These are phyloP conservation scores for Artemia sp. DNA, from an alignment of 2,888 invertebrate genomes.

Conservation along the genomic window DNA sequence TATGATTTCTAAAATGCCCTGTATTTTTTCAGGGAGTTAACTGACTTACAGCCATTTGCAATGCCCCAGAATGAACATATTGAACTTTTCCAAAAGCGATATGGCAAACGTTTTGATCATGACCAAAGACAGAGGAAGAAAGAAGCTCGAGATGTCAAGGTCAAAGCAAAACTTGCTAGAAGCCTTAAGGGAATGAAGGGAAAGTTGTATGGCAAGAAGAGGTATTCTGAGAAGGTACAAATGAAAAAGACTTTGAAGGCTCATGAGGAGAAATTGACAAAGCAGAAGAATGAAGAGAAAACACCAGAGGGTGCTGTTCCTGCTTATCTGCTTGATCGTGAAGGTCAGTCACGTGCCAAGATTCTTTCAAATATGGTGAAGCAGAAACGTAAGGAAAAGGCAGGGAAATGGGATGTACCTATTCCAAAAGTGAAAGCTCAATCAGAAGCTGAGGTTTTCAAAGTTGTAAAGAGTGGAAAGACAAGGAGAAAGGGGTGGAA, in stretches of 20 bases:
- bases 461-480: conserved; percentile 77
- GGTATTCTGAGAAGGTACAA: conserved; percentile 94
- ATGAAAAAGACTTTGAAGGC: conserved; percentile 97
- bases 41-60: conserved; percentile 28
- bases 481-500: conserved; percentile 93
- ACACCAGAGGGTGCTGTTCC: conserved; percentile 77
- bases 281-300: conserved; percentile 54
- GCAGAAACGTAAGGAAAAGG: conserved; percentile 97
- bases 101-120: conserved; percentile 91
- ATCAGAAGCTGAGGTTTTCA: conserved; percentile 91
- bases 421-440: conserved; percentile 95
- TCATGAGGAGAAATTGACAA: conserved; percentile 81
- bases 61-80: conserved; percentile 99
- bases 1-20: conserved; percentile 1
- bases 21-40: not conserved
- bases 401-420: conserved; percentile 99
- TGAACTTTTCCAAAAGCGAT: conserved; percentile 87
- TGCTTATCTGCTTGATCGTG: conserved; percentile 89
- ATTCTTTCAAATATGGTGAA: conserved; percentile 97
- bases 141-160: conserved; percentile 84
- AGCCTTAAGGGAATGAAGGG: conserved; percentile 89
- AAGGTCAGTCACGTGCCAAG: conserved; percentile 81
- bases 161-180: conserved; percentile 71
- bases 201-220: conserved; percentile 87
- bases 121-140: conserved; percentile 89